Conservation (phyloP, 2,113 vertebrate genomes). For the Clarias magur region DNA sequence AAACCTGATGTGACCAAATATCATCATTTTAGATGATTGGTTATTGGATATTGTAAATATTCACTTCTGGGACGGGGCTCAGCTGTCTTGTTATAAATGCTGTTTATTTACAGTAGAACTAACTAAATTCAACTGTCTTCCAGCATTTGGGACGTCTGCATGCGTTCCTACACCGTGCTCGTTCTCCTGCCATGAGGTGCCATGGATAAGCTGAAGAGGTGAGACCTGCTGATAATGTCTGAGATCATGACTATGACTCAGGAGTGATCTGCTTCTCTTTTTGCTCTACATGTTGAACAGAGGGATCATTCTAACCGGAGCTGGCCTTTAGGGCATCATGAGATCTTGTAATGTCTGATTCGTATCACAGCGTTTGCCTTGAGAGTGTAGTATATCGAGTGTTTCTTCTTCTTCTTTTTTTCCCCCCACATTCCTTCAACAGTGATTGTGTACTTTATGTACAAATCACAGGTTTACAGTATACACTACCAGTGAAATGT, state of each 20-base stretch:
- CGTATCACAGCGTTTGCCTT: background rate
- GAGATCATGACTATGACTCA: background rate
- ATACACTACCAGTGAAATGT: too few species aligned
- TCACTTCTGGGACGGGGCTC: background rate
- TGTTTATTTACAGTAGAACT: too few species aligned
- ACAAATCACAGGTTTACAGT: background rate
- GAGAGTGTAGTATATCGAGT: background rate
- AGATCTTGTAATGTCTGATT: background rate
- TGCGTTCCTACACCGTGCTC: background rate
- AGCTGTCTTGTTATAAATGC: background rate
- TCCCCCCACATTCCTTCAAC: background rate
- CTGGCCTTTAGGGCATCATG: conserved; percentile 19
- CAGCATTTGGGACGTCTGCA: background rate
- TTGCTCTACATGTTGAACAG: background rate
- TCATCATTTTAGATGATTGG: background rate
- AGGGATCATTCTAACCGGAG: background rate
- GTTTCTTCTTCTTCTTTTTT: background rate
- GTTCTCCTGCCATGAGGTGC: conserved; percentile 32
- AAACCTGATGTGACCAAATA: background rate
- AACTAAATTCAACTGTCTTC: background rate
- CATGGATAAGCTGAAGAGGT: conserved; percentile 54
- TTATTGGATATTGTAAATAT: background rate
- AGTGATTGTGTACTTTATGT: background rate
- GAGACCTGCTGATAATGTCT: background rate
- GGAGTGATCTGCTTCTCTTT: background rate